Evolutionary conservation across 1,140 invertebrate genomes (phyloP), one percentile per base, ranked within the genome.

Genomic region (Teleogryllus occipitalis): DNA sequence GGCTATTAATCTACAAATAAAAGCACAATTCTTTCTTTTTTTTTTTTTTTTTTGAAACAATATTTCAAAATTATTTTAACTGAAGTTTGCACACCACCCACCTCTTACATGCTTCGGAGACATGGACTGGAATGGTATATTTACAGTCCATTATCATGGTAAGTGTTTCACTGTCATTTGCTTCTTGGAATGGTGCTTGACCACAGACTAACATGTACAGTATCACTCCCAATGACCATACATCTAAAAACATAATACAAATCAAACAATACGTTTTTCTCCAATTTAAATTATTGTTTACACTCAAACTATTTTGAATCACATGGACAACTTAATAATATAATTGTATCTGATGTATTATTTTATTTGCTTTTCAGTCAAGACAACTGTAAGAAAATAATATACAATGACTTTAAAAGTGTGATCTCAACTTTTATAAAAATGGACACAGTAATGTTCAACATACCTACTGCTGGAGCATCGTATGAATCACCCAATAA

Each of bases 71-170:
- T 39, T 39, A 39, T 39, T 39, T 39, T 39, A 2, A 39, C 27
- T 39, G 5, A 39, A 39, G 27, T 5, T 39, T 39, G 27, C 5
- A 39, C 27, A 39, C 27, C 27, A 39, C 27, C 27, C 86, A 95
- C 93, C 90, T 91, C 88, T 92, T 92, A 86, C 97, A 99, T 80
- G 91, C 90, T 27, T 90, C 87, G n/a, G 96, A 96, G 47, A 99
- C 92, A 86, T 97, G 93, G 47, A 90, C 85, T 79, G 98, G 97
- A 83, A 99, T 93, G 76, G 93, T 93, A 85, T 99, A 99, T 90
- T 98, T 98, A 89, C 97, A 99, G 86, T 99, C 98, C 95, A 99
- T 98, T 81, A 99, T 99, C 96, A 98, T 99, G 4, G 97, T 99
- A 18, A 99, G 87, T 0, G 98, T 99, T 90, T 99, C 98, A 84